Evolutionary conservation across 2,888 invertebrate species (phyloP).

Genomic region (Epirrita christyi): DNA sequence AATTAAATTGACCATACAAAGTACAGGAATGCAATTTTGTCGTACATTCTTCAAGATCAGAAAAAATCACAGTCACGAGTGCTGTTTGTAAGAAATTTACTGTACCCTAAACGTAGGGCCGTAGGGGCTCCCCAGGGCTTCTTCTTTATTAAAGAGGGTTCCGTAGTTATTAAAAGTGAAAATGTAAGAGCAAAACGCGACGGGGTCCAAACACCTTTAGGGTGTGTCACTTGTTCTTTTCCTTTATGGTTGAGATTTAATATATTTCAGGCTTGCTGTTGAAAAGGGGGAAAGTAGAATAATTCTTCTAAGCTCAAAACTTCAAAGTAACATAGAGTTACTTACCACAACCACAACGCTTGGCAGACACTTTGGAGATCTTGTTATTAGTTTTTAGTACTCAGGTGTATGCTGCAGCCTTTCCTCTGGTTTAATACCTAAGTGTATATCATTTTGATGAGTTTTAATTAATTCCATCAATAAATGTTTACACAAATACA

Average conservation of each 20-base stretch:
- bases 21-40: conserved; percentile 63
- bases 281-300: background rate
- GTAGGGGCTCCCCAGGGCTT: conserved; percentile 63
- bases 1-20: conserved; percentile 24
- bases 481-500: no score
- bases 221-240: conserved; percentile 53
- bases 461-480: no score
- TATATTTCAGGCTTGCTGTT: background rate
- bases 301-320: no score
- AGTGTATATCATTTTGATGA: no score
- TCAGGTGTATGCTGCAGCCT: no score
- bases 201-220: conserved; percentile 65
- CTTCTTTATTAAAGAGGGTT: conserved; percentile 77
- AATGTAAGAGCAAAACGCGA: conserved; percentile 57
- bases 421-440: no score
- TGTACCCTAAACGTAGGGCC: conserved; percentile 59
- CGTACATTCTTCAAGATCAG: conserved; percentile 52
- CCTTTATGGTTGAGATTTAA: conserved; percentile 43
- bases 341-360: no score
- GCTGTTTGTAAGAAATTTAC: conserved; percentile 57
- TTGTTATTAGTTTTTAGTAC: no score
- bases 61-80: conserved; percentile 69
- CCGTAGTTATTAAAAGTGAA: conserved; percentile 72
- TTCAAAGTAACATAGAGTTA: no score
- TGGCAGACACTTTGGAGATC: no score